Conservation (phyloP, 2,113 vertebrate genomes). For the Alces alces region DNA sequence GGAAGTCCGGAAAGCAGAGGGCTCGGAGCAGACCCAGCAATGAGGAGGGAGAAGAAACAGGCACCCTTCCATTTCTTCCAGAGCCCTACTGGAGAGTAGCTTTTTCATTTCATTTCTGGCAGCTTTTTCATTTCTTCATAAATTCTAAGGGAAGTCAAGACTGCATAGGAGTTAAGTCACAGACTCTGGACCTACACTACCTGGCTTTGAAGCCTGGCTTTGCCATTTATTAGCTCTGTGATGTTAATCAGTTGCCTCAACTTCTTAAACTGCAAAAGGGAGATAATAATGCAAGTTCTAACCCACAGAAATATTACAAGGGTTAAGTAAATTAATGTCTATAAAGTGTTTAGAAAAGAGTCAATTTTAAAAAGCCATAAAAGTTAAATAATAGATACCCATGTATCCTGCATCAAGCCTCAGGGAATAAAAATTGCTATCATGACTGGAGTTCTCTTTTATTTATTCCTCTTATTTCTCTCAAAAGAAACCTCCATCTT, state of each 20-base stretch:
- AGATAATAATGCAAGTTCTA: neutral
- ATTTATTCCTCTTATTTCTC: neutral
- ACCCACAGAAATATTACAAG: neutral
- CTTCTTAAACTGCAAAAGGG: neutral
- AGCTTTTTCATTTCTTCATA: neutral
- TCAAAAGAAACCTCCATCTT: neutral
- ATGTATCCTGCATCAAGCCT: neutral
- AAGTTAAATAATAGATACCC: neutral
- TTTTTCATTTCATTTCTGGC: neutral
- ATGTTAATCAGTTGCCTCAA: neutral
- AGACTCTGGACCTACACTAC: neutral
- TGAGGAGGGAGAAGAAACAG: accelerated
- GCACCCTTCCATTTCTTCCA: neutral
- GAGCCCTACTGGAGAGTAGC: neutral
- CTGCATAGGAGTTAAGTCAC: neutral
- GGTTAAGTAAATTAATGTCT: neutral
- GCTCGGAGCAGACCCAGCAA: accelerated
- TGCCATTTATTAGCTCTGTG: neutral
- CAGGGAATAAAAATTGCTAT: neutral
- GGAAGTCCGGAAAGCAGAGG: neutral
- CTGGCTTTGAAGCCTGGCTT: neutral
- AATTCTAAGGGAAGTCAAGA: neutral
- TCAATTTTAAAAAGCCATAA: neutral
- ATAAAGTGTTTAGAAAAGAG: neutral
- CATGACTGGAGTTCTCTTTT: neutral